Evolutionary conservation across 2,113 vertebrate species (phyloP), one percentile per base, ranked within the genome.

Genomic region (Clarias batrachus): DNA sequence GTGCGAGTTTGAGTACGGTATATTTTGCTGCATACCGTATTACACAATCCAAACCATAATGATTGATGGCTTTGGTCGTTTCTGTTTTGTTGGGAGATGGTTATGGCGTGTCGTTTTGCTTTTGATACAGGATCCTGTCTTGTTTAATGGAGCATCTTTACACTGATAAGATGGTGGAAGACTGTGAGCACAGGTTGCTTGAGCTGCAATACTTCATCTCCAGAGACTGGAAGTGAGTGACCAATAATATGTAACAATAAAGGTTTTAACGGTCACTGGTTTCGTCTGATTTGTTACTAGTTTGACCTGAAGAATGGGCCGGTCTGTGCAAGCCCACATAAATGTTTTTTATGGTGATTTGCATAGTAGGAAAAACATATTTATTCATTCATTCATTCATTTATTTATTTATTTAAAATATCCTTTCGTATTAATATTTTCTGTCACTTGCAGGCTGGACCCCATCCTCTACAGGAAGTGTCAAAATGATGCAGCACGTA

Each of bases 131-230:
- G 97, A 97, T 97, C 87, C 93, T 97, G 11, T 97, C 96, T 0
- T 97, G 97, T 91, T 93, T 97, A 37, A 97, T 97, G 97, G 97
- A 97, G 85, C 97, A 97, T 78, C 92, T 97, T 57, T 97, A 97
- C 85, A 97, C 96, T 0, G 96, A 97, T 88, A 97, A 99, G 94
- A 97, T 97, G 97, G 96, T 97, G 8, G 97, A 97, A 86, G 96
- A 97, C 60, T 99, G 98, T 95, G 97, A 99, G 33, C 97, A 97
- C 16, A 91, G 97, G 3, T 94, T 99, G n/a, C 87, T 99, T 90
- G 98, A 99, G 91, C 95, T 99, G 54, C 98, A 99, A 78, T 99
- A 99, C 93, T 99, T 99, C 83, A 99, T 99, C 79, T 96, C 97
- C 59, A 95, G 97, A 74, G 97, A 97, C 73, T 97, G 96, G 97